A percentile compares a stretch with the other conserved stretches of the same genome.
phyloP scores from a whole-genome alignment of 1,140 invertebrate species.

The Ruditapes philippinarum region DNA sequence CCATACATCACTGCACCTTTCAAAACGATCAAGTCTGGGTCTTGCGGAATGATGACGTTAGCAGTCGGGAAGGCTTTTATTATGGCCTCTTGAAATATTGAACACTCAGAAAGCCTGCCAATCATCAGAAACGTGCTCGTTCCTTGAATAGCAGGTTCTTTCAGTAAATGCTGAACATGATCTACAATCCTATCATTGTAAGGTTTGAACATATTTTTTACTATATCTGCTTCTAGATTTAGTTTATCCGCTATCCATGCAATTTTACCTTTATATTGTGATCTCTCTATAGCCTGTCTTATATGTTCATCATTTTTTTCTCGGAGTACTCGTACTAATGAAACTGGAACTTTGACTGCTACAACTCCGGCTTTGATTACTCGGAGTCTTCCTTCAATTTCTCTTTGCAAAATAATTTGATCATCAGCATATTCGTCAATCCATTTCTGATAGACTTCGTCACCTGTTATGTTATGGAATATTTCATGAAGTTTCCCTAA shows the following conservation, averaged over 20 bases:
- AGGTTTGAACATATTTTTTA: constrained; percentile 53
- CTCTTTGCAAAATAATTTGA: constrained; percentile 46
- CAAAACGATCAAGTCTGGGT: constrained; percentile 61
- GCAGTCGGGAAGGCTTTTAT: constrained; percentile 31
- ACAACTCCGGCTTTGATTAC: neutral
- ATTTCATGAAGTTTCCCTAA: constrained; percentile 40
- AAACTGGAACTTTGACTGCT: constrained; percentile 40
- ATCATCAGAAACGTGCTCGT: constrained; percentile 65
- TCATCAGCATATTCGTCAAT: constrained; percentile 44
- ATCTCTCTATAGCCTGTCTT: constrained; percentile 2
- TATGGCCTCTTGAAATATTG: constrained; percentile 41
- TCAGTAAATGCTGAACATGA: constrained; percentile 52
- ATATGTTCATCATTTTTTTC: constrained; percentile 5
- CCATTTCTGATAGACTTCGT: constrained; percentile 12
- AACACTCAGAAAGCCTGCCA: constrained; percentile 68
- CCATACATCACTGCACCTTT: constrained; percentile 75
- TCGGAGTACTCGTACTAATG: neutral
- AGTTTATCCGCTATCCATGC: constrained; percentile 53
- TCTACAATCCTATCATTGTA: constrained; percentile 45
- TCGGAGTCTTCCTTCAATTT: constrained; percentile 52
- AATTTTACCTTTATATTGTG: constrained; percentile 43
- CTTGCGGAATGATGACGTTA: constrained; percentile 63
- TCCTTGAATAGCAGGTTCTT: constrained; percentile 17
- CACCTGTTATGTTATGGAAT: constrained; percentile 40
- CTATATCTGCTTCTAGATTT: constrained; percentile 8